These are phyloP conservation scores for silkworm (Bombyx mori) DNA, from an alignment of 1,140 invertebrate genomes.

Conservation along the genomic window DNA sequence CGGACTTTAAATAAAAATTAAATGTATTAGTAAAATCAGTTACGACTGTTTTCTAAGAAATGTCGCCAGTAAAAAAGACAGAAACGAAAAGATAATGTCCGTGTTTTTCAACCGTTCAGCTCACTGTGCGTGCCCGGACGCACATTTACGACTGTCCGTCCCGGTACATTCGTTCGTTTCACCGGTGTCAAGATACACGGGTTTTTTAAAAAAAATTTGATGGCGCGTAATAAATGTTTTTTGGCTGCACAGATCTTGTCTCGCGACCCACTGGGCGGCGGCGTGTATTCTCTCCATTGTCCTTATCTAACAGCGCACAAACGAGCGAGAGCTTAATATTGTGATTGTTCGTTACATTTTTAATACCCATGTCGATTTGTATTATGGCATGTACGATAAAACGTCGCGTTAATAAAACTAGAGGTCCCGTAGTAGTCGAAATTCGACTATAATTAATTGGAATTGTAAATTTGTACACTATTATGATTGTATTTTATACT, in stretches of 20 bases:
- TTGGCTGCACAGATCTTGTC: constrained; percentile 50
- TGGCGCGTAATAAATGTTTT: constrained; percentile 63
- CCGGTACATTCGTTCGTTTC: constrained; percentile 36
- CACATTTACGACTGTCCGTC: constrained; percentile 35
- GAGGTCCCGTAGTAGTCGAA: no score
- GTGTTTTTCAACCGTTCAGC: constrained; percentile 12
- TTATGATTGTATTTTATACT: no score
- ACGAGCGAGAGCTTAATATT: constrained; percentile 7
- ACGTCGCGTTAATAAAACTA: constrained; percentile 28
- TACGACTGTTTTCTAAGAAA: no score
- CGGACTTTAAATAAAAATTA: no score
- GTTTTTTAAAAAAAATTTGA: constrained; percentile 58
- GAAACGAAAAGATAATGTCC: constrained; percentile 2
- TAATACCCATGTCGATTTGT: constrained; percentile 38
- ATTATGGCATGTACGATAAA: constrained; percentile 27
- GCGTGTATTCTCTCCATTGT: constrained; percentile 25
- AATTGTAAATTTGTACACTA: no score
- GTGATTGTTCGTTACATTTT: constrained; percentile 35
- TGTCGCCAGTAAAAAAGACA: no score
- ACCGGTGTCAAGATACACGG: constrained; percentile 56
- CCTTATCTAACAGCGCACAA: constrained; percentile 10
- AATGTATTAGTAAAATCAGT: no score
- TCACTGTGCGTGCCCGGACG: constrained; percentile 26
- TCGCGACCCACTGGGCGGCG: constrained; percentile 32
- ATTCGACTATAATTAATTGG: no score